phyloP scores from a whole-genome alignment of 2,113 vertebrate species.

The Pao palembangensis region DNA sequence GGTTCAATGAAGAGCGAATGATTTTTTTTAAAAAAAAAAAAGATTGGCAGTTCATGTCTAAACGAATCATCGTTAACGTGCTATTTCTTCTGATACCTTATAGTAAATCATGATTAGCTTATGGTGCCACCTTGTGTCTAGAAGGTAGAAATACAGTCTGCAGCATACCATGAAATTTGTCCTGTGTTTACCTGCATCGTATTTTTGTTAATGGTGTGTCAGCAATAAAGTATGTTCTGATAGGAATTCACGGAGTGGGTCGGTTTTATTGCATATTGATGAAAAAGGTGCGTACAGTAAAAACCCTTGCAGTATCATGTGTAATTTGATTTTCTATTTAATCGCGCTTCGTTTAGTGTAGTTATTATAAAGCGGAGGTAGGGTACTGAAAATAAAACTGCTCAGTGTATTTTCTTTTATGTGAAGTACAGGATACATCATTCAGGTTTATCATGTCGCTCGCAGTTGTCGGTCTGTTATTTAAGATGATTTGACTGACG shows the following conservation, averaged over 20 bases:
- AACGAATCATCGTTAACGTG: no score
- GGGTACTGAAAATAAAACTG: no score
- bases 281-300: no score
- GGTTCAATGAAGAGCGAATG: background rate
- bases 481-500: conserved; percentile 21
- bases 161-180: background rate
- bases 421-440: no score
- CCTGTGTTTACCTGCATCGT: conserved; percentile 22
- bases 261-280: no score
- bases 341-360: no score
- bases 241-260: no score
- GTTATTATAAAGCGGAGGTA: no score
- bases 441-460: background rate
- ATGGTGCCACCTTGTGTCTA: conserved; percentile 49
- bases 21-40: background rate
- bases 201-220: conserved; percentile 36
- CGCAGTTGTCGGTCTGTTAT: background rate
- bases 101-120: conserved; percentile 9
- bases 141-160: background rate
- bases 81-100: no score
- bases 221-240: conserved; percentile 1
- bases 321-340: no score
- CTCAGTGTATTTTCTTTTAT: no score
- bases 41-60: background rate
- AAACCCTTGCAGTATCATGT: no score